Conservation (phyloP, 2,797 vertebrate species). For the Microctenopoma stevenorrisi region DNA sequence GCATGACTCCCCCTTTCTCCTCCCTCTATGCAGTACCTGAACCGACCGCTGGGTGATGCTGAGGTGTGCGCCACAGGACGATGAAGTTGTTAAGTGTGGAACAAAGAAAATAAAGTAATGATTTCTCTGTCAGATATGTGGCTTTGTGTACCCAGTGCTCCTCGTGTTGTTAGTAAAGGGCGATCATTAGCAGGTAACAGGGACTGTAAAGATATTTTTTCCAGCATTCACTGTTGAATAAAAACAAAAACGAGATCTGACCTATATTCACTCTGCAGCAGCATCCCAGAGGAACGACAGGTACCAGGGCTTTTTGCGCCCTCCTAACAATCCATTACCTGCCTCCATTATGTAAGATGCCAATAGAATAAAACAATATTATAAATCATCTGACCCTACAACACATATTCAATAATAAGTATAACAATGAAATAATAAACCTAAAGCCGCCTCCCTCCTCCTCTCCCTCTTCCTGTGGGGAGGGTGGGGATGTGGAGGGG, state of each 20-base stretch:
- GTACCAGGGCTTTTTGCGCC: conserved; percentile 38
- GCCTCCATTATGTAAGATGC: conserved; percentile 3
- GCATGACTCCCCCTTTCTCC: neutral
- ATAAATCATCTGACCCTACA: neutral
- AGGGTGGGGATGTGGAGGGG: conserved; percentile 15
- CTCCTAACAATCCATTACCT: conserved; percentile 17
- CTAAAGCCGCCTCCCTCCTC: conserved; percentile 23
- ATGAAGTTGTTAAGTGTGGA: conserved; percentile 56
- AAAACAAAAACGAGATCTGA: conserved; percentile 62
- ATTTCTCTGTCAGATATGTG: conserved; percentile 64
- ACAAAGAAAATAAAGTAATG: conserved; percentile 73
- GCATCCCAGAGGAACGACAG: conserved; percentile 61
- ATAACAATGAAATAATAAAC: conserved; percentile 34
- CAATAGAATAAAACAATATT: conserved; percentile 15
- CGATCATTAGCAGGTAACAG: conserved; percentile 52
- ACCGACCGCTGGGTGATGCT: conserved; percentile 72
- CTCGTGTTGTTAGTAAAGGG: conserved; percentile 36
- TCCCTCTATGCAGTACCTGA: conserved; percentile 41
- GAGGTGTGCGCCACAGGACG: conserved; percentile 15
- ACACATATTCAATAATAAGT: conserved; percentile 37
- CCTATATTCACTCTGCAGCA: conserved; percentile 68
- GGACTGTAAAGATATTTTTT: conserved; percentile 45
- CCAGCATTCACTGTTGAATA: conserved; percentile 61
- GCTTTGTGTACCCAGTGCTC: conserved; percentile 36
- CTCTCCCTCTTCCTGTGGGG: conserved; percentile 17